Evolutionary conservation across 2,888 invertebrate species (phyloP), one percentile per base, ranked within the genome.

Genomic region (Apamea crenata): DNA sequence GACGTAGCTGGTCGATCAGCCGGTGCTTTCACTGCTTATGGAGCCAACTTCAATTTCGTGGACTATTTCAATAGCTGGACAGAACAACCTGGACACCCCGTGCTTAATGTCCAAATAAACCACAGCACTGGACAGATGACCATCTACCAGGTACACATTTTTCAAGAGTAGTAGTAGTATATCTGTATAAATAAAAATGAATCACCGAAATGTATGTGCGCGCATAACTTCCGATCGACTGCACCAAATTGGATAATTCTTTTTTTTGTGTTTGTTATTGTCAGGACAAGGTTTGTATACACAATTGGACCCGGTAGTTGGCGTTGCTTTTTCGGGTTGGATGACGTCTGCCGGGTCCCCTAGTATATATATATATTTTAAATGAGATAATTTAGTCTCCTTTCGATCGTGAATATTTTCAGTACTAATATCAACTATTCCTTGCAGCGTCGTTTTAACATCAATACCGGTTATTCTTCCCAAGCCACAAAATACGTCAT

Each of bases 51-150:
- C 80, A 94, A 95, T 82, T 83, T 95, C 0, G 87, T 95, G 8
- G 95, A 96, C 5, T 96, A 96, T 85, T 97, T 94, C 80, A 95
- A 92, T 76, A 94, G 94, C 63, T 97, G 97, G 92, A 97, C 98
- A 87, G 96, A 97, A 47, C 97, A 98, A 88, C 93, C 96, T 50
- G 98, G 98, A 21, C 97, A 97, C 86, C 98, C 98, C 0, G 94
- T 98, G 0, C 90, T 98, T 3, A 96, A 94, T 25, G 97, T 98
- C 0, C 92, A 94, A 16, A 96, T 97, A 6, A 92, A 97, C 88
- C 97, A 97, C 68, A 87, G 86, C 1, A 95, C 95, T 29, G 95
- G 95, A 29, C 89, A 87, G 12, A 95, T 97, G 91, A 93, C 87
- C 1, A 90, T 97, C 65, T 93, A 92, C 1, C 97, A 97, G 95